These are phyloP conservation scores for Cyphomyrmex costatus DNA, from an alignment of 1,140 invertebrate species.

Conservation along the genomic window DNA sequence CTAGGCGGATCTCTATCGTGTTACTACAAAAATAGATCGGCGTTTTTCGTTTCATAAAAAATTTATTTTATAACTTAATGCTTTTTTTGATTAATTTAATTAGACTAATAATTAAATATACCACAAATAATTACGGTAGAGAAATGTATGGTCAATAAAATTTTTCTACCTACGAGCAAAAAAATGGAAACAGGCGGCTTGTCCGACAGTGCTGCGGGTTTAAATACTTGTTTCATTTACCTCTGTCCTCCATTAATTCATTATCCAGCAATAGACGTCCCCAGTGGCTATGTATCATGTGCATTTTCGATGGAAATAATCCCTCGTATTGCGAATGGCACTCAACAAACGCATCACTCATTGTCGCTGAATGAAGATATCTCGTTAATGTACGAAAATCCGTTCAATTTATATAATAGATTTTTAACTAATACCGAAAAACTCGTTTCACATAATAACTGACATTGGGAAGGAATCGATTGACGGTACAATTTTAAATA, in stretches of 20 bases:
- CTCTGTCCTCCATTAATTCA: constrained; percentile 48
- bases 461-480: constrained; percentile 15
- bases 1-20: neutral
- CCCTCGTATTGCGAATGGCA: constrained; percentile 46
- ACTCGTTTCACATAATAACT: constrained; percentile 39
- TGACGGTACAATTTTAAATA: constrained; percentile 34
- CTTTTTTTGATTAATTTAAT: neutral
- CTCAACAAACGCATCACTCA: constrained; percentile 49
- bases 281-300: constrained; percentile 36
- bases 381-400: constrained; percentile 47
- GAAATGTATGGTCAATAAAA: constrained; percentile 10
- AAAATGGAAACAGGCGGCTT: neutral
- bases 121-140: neutral
- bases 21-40: neutral
- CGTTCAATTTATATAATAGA: neutral
- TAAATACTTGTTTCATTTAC: constrained; percentile 61
- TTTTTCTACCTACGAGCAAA: constrained; percentile 1
- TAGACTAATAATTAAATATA: constrained; percentile 1
- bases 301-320: constrained; percentile 65
- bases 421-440: constrained; percentile 22
- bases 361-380: constrained; percentile 51
- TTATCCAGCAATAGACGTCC: constrained; percentile 53
- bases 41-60: neutral
- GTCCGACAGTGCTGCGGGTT: constrained; percentile 14
- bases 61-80: neutral